Evolutionary conservation across 2,888 invertebrate genomes (phyloP).

Genomic region (Rugalucina vietnamica): DNA sequence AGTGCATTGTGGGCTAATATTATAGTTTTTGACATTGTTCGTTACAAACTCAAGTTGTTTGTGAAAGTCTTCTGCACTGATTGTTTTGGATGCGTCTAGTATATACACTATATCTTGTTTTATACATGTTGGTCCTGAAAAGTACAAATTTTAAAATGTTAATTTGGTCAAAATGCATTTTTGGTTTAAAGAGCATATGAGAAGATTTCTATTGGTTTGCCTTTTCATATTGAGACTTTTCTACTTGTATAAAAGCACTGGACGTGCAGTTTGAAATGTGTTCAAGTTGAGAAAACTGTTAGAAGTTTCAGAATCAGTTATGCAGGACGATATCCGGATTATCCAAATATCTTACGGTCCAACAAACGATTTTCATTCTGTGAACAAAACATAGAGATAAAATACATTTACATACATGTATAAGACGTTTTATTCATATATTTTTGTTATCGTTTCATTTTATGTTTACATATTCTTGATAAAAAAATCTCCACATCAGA

Average conservation of each 20-base stretch:
- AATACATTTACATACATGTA: too few relatives aligned
- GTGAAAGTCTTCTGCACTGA: constrained; percentile 68
- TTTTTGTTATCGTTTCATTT: too few relatives aligned
- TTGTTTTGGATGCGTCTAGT: constrained; percentile 72
- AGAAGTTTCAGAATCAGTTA: not conserved
- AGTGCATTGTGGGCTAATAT: constrained; percentile 67
- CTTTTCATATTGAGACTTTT: too few relatives aligned
- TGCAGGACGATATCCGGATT: not conserved
- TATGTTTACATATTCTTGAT: too few relatives aligned
- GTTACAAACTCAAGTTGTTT: constrained; percentile 68
- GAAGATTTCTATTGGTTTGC: too few relatives aligned
- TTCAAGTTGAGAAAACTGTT: not conserved
- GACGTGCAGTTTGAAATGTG: not conserved
- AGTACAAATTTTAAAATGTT: not conserved
- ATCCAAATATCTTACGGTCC: too few relatives aligned
- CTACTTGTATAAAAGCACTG: too few relatives aligned
- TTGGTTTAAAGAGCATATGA: not conserved
- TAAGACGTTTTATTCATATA: too few relatives aligned
- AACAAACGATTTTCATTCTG: too few relatives aligned
- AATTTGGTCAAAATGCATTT: not conserved
- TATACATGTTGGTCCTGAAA: constrained; percentile 59
- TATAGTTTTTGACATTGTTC: constrained; percentile 68
- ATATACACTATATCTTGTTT: constrained; percentile 73
- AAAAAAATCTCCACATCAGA: too few relatives aligned
- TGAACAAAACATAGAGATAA: too few relatives aligned